phyloP scores from a whole-genome alignment of 2,113 vertebrate genomes.

The Azemiops feae region DNA sequence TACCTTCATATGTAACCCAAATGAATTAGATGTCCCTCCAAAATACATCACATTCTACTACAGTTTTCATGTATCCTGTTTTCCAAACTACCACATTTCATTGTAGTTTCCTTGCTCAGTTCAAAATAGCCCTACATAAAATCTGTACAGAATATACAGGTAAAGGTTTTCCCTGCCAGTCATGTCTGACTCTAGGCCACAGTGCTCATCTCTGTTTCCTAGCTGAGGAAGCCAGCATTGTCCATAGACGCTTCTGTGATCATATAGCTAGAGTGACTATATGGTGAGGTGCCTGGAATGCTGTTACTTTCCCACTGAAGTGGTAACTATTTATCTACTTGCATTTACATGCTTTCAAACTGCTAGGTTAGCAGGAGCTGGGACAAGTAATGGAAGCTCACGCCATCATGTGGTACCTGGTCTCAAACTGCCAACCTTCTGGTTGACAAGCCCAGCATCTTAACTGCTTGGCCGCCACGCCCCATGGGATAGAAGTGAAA shows the following conservation, averaged over 20 bases:
- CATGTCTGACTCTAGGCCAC: neutral
- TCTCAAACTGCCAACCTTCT: neutral
- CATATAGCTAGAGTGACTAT: neutral
- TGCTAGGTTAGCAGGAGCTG: neutral
- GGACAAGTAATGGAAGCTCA: neutral
- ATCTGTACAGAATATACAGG: neutral
- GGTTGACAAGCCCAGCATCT: neutral
- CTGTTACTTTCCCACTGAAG: neutral
- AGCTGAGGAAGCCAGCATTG: neutral
- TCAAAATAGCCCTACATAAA: neutral
- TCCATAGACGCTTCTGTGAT: neutral
- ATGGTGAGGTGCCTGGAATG: accelerated
- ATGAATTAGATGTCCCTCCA: neutral
- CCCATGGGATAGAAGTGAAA: neutral
- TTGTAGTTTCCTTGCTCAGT: neutral
- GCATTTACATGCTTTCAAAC: neutral
- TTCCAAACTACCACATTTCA: neutral
- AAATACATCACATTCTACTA: neutral
- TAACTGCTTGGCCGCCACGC: neutral
- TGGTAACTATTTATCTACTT: neutral
- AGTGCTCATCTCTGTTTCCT: neutral
- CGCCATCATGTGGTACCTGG: neutral
- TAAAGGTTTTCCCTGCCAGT: neutral
- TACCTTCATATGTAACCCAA: neutral
- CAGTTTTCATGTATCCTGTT: neutral